Evolutionary conservation across 2,113 vertebrate genomes (phyloP).

Genomic region (Nematolebias whitei): DNA sequence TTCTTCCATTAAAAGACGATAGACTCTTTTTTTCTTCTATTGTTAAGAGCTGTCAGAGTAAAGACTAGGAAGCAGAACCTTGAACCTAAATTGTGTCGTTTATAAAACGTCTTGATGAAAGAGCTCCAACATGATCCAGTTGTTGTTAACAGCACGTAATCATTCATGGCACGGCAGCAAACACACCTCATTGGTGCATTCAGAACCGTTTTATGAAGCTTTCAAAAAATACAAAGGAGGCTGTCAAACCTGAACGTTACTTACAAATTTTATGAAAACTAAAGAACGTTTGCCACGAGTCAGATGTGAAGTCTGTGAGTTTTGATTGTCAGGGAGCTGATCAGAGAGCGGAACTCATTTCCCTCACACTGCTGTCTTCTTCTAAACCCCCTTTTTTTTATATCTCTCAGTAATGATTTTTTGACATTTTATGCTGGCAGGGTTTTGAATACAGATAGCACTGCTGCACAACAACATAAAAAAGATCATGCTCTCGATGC

Average conservation of each 20-base stretch:
- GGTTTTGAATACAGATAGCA: constrained; percentile 44
- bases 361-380: constrained; percentile 4
- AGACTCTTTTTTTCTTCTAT: no score
- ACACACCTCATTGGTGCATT: constrained; percentile 10
- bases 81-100: constrained; percentile 11
- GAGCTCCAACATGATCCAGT: constrained; percentile 27
- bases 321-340: constrained; percentile 27
- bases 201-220: background rate
- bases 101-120: constrained; percentile 16
- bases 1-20: background rate
- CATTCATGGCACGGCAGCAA: constrained; percentile 43
- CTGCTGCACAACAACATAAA: constrained; percentile 7
- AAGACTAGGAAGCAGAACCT: background rate
- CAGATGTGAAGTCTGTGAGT: constrained; percentile 27
- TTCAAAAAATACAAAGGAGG: constrained; percentile 26
- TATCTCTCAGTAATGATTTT: constrained; percentile 36
- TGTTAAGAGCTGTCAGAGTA: no score
- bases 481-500: constrained; percentile 18
- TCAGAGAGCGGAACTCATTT: constrained; percentile 12
- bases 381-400: constrained; percentile 4
- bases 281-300: constrained; percentile 15
- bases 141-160: constrained; percentile 40
- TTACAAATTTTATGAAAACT: constrained; percentile 15
- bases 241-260: constrained; percentile 37
- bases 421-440: constrained; percentile 48